Conservation (phyloP, 2,797 vertebrate species). For the Euphonia xanthogaster region DNA sequence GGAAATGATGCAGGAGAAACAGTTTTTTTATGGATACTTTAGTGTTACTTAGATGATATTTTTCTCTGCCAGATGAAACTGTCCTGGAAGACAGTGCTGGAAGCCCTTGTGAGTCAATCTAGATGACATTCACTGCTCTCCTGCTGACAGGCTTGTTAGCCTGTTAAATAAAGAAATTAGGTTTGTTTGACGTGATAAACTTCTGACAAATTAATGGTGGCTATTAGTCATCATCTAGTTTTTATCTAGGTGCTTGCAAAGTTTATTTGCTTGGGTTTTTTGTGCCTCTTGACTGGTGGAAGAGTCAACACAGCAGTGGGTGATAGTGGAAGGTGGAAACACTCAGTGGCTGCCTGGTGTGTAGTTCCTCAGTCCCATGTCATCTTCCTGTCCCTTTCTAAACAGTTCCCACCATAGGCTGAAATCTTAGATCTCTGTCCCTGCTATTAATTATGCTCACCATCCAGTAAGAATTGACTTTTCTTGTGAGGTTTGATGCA, state of each 20-base stretch:
- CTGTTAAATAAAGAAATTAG: background rate
- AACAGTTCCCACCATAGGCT: background rate
- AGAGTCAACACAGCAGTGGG: fast-evolving
- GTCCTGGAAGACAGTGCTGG: background rate
- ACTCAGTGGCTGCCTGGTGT: background rate
- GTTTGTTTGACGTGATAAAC: background rate
- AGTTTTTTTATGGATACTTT: background rate
- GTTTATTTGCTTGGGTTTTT: background rate
- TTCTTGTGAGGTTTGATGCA: background rate
- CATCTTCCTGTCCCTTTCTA: background rate
- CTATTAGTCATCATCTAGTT: background rate
- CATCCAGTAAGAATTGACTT: background rate
- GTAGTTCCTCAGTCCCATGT: background rate
- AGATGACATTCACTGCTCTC: background rate
- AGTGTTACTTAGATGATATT: background rate
- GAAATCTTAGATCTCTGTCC: background rate
- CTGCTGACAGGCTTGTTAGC: background rate
- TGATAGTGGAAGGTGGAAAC: background rate
- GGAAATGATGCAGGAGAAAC: background rate
- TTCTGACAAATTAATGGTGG: background rate
- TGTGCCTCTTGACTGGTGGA: background rate
- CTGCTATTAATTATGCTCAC: background rate
- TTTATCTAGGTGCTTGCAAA: background rate
- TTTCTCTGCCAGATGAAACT: background rate
- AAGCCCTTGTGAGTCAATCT: background rate